Percentiles rank a stretch among this genome's conserved stretches.
Evolutionary conservation across 2,888 invertebrate genomes (phyloP).

Genomic region (Xestia xanthographa): DNA sequence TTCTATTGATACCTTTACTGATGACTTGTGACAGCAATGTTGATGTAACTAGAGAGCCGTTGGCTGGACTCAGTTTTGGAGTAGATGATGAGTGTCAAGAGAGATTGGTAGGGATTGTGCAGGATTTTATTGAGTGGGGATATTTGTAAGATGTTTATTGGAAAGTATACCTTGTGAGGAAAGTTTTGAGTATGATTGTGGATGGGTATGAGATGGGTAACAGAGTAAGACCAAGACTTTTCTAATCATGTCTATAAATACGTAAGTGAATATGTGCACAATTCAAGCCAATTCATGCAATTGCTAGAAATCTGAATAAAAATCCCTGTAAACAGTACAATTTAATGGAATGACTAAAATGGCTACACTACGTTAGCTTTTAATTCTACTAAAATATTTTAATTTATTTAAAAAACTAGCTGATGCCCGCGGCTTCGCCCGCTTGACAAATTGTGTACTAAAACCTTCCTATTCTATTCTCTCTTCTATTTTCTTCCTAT

Average conservation of each 20-base stretch:
- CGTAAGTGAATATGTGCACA: no score
- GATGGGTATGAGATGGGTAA: no score
- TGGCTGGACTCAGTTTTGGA: constrained; percentile 40
- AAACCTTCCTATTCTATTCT: no score
- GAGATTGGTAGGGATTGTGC: constrained; percentile 63
- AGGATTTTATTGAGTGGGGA: constrained; percentile 71
- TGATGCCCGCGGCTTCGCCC: no score
- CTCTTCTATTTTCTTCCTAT: no score
- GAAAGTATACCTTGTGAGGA: neutral
- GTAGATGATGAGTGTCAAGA: constrained; percentile 54
- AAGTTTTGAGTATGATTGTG: no score
- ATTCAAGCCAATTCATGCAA: neutral
- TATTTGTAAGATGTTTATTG: constrained; percentile 50
- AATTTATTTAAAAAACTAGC: neutral
- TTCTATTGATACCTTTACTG: constrained; percentile 61
- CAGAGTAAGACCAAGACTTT: neutral
- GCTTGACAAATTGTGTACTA: no score
- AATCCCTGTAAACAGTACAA: neutral
- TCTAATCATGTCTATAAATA: no score
- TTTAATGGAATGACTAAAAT: neutral
- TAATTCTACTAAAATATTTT: neutral
- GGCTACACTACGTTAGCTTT: neutral
- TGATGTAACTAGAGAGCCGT: constrained; percentile 32
- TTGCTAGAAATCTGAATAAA: neutral
- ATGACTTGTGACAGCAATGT: constrained; percentile 41